These are phyloP conservation scores for Brachionus angularis DNA, from an alignment of 1,140 invertebrate species.

Conservation along the genomic window DNA sequence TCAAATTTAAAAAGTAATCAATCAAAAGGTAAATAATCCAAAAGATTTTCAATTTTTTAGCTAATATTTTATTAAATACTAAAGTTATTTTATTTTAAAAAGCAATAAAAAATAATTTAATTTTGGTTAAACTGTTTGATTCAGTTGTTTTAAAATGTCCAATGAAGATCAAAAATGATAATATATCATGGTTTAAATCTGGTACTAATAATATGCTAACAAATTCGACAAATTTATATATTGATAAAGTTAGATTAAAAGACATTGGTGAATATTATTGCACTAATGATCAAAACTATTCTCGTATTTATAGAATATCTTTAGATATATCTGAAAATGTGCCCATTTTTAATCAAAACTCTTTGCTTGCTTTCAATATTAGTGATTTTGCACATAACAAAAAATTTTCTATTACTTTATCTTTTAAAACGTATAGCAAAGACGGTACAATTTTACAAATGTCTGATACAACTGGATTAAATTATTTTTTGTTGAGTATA, in stretches of 20 bases:
- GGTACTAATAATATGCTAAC: background rate
- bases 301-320: background rate
- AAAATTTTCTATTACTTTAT: background rate
- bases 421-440: background rate
- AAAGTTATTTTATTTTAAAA: no score
- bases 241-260: background rate
- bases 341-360: background rate
- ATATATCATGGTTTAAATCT: constrained; percentile 14
- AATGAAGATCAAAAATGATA: background rate
- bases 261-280: background rate
- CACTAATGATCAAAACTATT: background rate
- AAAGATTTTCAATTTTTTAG: no score
- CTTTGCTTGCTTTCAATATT: background rate
- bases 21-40: no score
- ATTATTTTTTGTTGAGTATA: background rate
- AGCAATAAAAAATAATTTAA: no score
- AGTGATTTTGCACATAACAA: background rate
- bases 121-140: background rate
- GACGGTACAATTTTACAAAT: constrained; percentile 7
- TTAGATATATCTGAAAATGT: background rate
- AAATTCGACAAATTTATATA: background rate
- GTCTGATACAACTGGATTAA: background rate
- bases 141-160: constrained; percentile 12
- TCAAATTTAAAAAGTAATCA: no score
- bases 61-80: no score